phyloP scores from a whole-genome alignment of 2,888 invertebrate species.

The Anthophora plumipes region DNA sequence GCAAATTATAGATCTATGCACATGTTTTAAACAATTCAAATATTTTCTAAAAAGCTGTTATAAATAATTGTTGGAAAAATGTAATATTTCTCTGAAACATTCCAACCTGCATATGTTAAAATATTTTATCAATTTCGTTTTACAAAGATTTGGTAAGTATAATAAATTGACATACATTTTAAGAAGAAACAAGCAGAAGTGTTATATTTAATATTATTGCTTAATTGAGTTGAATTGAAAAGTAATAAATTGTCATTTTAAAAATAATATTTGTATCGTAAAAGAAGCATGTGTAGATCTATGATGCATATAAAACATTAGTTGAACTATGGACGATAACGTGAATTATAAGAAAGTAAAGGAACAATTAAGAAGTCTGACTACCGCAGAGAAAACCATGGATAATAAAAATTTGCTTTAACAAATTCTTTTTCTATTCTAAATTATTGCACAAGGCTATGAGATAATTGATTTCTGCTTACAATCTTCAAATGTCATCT shows the following conservation, averaged over 20 bases:
- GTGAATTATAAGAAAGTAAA: conserved; percentile 32
- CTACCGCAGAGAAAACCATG: conserved; percentile 30
- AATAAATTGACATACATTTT: background rate
- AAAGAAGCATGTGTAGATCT: conserved; percentile 55
- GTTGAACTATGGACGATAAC: conserved; percentile 25
- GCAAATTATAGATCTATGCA: conserved; percentile 60
- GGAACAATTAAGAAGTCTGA: conserved; percentile 43
- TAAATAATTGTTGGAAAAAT: background rate
- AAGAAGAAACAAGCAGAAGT: background rate
- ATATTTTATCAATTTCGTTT: background rate
- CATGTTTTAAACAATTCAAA: background rate
- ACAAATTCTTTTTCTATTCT: conserved; percentile 49
- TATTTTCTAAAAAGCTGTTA: background rate
- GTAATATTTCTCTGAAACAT: background rate
- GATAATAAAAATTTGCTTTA: conserved; percentile 53
- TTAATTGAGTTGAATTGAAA: background rate
- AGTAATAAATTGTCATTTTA: background rate
- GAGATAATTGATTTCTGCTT: conserved; percentile 56
- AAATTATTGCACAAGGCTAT: conserved; percentile 56
- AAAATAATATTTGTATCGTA: background rate
- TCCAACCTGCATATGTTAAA: background rate
- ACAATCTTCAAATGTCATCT: conserved; percentile 52
- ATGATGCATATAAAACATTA: conserved; percentile 41
- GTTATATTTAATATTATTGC: no score
- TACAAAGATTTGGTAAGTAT: background rate